These are phyloP conservation scores for Cyclophora albipunctata DNA, from an alignment of 2,888 invertebrate species.

Conservation along the genomic window DNA sequence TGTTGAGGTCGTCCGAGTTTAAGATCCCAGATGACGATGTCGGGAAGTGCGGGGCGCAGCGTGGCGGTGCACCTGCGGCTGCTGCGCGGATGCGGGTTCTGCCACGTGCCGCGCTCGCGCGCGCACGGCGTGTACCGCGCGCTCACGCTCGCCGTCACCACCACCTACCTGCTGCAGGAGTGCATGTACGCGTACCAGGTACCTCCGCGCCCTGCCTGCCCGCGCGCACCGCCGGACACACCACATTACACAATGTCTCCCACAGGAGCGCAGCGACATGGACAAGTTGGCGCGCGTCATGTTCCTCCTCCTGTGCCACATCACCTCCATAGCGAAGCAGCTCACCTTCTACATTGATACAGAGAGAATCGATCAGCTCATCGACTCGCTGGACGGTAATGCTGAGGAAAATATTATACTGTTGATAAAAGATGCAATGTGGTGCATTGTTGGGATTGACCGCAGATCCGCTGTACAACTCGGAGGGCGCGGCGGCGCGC, in stretches of 20 bases:
- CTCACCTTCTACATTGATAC: conserved; percentile 39
- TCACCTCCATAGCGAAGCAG: conserved; percentile 59
- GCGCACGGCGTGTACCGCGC: conserved; percentile 23
- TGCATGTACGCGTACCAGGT: conserved; percentile 37
- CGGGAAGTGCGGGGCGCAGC: conserved; percentile 22
- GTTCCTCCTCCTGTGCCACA: conserved; percentile 62
- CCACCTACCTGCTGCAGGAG: conserved; percentile 33
- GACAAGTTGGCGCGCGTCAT: conserved; percentile 53
- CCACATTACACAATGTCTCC: no score
- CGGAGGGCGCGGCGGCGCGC: conserved; percentile 3
- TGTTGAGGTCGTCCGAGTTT: not conserved
- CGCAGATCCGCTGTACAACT: conserved; percentile 25
- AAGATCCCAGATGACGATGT: conserved; percentile 10
- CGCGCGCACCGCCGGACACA: no score
- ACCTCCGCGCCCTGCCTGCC: not conserved
- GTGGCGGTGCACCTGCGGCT: conserved; percentile 26
- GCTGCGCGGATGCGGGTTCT: conserved; percentile 29
- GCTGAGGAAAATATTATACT: not conserved
- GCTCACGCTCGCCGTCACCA: conserved; percentile 24
- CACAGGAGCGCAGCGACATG: conserved; percentile 47
- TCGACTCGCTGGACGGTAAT: conserved; percentile 24
- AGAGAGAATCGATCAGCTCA: conserved; percentile 22
- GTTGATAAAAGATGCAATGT: not conserved
- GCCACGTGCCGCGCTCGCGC: conserved; percentile 13
- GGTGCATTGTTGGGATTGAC: not conserved